These are phyloP conservation scores for Holcopasites calliopsidis DNA, from an alignment of 1,140 invertebrate genomes.

Conservation along the genomic window DNA sequence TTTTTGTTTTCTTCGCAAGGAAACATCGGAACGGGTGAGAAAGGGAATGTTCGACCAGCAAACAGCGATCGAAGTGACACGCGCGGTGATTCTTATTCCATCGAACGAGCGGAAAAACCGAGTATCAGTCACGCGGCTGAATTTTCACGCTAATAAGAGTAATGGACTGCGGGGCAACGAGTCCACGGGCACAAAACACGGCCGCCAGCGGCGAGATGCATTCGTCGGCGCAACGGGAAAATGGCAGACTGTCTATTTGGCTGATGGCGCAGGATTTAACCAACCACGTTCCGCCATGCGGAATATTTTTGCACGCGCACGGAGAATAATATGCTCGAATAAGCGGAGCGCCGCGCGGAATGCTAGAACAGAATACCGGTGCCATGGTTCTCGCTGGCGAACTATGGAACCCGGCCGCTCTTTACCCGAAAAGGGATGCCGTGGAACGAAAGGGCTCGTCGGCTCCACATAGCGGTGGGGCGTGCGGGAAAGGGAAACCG, in stretches of 20 bases:
- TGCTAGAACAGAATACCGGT: not conserved
- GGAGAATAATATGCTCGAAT: constrained; percentile 52
- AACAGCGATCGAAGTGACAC: too few relatives aligned
- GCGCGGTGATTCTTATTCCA: not conserved
- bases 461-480: not conserved
- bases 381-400: constrained; percentile 13
- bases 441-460: not conserved
- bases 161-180: constrained; percentile 39
- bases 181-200: constrained; percentile 9
- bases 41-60: too few relatives aligned
- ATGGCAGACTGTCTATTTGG: constrained; percentile 55
- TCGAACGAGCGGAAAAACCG: not conserved
- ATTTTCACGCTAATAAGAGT: constrained; percentile 59
- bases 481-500: not conserved
- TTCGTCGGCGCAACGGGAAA: not conserved
- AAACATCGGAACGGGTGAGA: too few relatives aligned
- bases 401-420: not conserved
- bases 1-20: too few relatives aligned
- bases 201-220: not conserved
- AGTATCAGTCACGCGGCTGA: constrained; percentile 13
- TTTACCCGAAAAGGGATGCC: constrained; percentile 5
- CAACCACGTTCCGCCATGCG: constrained; percentile 26
- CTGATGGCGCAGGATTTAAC: constrained; percentile 50
- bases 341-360: not conserved
- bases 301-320: constrained; percentile 54